Base-by-base conservation (phyloP, 2,113 vertebrate species). In the Cacatua alba region DNA sequence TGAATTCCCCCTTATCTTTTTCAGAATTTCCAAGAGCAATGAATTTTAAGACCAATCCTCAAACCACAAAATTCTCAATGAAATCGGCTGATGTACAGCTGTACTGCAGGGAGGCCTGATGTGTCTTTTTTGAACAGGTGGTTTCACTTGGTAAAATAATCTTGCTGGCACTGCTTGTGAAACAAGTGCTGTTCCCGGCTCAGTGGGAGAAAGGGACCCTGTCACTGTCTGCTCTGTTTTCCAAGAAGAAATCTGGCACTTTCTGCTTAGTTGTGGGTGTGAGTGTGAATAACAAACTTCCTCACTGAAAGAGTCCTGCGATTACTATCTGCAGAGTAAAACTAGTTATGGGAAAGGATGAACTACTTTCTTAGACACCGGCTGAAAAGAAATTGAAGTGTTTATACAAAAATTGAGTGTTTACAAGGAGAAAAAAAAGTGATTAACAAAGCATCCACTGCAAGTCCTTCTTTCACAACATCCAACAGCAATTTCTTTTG, bases 171-270 rank as follows among this genome's bases (percentile, higher is more conserved):
- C 80, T 53, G 24, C 0, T 0, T 69, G 26, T 60, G 39, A 46
- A 72, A 70, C 31, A 68, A 78, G n/a, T n/a, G 62, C 70, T 81
- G 72, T 57, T 78, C n/a, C 57, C 2, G 0, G 33, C 78, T 87
- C 37, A 57, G 46, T 11, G 23, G n/a, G 18, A 85, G 77, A 60
- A 90, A 75, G 52, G 76, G 88, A 70, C 51, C 46, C n/a, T 83
- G 85, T 53, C 80, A 29, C 76, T 46, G 13, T 31, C 35, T 51
- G 41, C 69, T 93, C 46, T 52, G 44, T 69, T 78, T 94, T 91
- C 90, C 88, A 75, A 64, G 90, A 93, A 84, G 20, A 88, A 81
- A 95, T 39, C 55, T 96, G 90, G 43, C 80, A 83, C 94, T 84
- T 91, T 68, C 70, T 57, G 37, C 23, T 72, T 67, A 1, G 0